Conservation (phyloP, 2,113 vertebrate species). For the Psittacula cyanocephala region DNA sequence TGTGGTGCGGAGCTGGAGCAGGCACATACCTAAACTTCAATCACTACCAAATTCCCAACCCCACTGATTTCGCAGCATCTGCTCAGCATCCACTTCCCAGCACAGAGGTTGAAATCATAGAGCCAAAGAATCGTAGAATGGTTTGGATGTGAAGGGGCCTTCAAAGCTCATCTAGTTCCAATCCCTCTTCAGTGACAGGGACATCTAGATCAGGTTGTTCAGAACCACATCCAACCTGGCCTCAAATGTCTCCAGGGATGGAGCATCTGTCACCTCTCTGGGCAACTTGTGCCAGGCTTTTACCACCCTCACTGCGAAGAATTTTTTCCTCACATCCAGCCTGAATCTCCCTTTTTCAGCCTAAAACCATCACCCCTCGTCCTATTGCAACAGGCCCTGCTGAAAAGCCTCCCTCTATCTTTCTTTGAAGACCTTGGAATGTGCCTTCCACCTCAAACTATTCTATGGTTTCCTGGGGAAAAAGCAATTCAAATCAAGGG, state of each 20-base stretch:
- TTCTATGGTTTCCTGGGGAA: not conserved
- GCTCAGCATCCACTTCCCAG: not conserved
- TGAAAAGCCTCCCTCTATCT: not conserved
- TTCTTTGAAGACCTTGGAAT: not conserved
- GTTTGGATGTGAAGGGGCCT: not conserved
- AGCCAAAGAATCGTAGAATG: not conserved
- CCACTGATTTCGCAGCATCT: fast-evolving
- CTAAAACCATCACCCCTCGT: not conserved
- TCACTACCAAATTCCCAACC: not conserved
- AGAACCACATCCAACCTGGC: not conserved
- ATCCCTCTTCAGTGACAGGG: not conserved
- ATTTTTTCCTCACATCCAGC: not conserved
- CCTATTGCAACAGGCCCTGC: not conserved
- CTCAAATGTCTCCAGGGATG: not conserved
- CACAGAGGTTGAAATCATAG: not conserved
- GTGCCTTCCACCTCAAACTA: not conserved
- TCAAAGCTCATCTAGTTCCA: not conserved
- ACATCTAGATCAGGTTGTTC: not conserved
- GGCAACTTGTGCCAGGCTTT: not conserved
- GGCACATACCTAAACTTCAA: not conserved
- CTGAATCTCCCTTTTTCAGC: not conserved
- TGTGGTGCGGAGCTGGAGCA: not conserved
- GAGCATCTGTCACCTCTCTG: not conserved
- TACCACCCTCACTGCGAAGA: not conserved
- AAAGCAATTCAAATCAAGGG: not conserved